A percentile compares a stretch with the other conserved stretches of the same genome.
Evolutionary conservation across 2,797 vertebrate species (phyloP).

Genomic region (Falco naumanni): DNA sequence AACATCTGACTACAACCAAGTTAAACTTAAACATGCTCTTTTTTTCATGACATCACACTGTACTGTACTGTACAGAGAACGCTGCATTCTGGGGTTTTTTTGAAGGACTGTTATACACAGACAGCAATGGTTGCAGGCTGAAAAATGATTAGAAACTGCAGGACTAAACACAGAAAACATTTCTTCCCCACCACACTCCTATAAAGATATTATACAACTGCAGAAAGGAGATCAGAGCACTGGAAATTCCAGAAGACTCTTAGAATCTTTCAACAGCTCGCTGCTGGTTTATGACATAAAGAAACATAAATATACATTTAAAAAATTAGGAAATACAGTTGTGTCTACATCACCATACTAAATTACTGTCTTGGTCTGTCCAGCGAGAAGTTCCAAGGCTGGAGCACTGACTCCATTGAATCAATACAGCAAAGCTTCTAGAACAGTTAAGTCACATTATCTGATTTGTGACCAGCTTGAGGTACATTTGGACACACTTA

Average conservation of each 20-base stretch:
- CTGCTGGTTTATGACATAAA: neutral
- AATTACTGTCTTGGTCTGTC: neutral
- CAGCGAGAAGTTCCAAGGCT: neutral
- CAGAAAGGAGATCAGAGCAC: neutral
- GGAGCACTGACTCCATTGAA: neutral
- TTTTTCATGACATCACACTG: neutral
- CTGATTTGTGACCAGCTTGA: constrained; percentile 26
- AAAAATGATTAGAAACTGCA: neutral
- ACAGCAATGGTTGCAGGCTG: neutral
- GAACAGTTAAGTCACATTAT: constrained; percentile 16
- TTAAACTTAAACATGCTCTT: neutral
- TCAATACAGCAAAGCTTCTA: constrained; percentile 10
- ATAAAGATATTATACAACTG: neutral
- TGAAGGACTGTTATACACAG: neutral
- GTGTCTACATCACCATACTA: neutral
- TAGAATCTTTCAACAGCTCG: neutral
- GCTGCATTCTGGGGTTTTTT: neutral
- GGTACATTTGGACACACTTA: neutral
- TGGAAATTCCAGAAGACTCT: neutral
- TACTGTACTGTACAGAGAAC: neutral
- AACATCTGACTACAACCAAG: neutral
- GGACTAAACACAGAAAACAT: neutral
- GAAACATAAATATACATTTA: neutral
- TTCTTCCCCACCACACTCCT: neutral
- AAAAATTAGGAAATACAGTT: neutral